Conservation (phyloP, 2,113 vertebrate genomes). For the Bos taurus region DNA sequence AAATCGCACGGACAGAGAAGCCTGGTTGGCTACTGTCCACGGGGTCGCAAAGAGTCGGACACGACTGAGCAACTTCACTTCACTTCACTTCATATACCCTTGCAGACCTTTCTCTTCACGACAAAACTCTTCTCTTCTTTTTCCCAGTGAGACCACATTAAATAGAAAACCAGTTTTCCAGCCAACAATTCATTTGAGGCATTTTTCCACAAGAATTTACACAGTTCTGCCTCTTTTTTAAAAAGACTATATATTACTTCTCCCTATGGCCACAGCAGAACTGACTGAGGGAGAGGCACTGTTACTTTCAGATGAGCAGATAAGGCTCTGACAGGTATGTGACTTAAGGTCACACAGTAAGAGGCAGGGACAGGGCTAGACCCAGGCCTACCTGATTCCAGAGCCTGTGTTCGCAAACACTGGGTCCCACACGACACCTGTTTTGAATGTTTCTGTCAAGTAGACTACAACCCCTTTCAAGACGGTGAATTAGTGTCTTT, state of each 20-base stretch:
- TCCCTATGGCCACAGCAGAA: background rate
- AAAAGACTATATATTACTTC: background rate
- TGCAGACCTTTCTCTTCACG: background rate
- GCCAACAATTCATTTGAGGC: background rate
- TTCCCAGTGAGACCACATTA: background rate
- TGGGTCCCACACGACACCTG: background rate
- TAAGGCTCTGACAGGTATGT: background rate
- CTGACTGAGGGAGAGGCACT: background rate
- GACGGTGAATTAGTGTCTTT: background rate
- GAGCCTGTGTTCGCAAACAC: background rate
- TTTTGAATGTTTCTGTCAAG: background rate
- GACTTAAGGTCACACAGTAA: background rate
- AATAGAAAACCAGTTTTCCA: background rate
- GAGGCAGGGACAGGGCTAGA: background rate
- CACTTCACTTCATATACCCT: background rate
- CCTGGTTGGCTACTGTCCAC: no score
- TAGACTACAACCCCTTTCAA: background rate
- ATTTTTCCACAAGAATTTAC: background rate
- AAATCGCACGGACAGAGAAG: no score
- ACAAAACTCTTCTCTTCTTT: background rate
- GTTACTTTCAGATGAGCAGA: background rate
- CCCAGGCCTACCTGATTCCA: background rate
- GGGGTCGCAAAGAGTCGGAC: no score
- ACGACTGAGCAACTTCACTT: no score
- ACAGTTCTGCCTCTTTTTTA: background rate